These are phyloP conservation scores for Trichosurus vulpecula DNA, from an alignment of 2,797 vertebrate genomes.

Conservation along the genomic window DNA sequence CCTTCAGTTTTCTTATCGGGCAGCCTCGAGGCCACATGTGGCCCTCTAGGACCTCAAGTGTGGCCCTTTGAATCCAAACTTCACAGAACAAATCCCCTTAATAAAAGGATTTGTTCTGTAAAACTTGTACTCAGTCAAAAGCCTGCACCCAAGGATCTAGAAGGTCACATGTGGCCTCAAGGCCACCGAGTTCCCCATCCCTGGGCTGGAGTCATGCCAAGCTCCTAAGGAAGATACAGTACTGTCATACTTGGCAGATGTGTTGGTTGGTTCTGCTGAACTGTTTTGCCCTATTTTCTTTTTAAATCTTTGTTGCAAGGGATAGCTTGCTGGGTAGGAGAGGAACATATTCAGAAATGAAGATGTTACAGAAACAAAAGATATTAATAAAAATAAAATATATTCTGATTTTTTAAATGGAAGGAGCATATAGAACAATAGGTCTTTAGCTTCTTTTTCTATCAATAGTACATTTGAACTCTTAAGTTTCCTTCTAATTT, in stretches of 20 bases:
- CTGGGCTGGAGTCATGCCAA: slow-evolving; percentile 28
- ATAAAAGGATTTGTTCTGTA: too few relatives aligned
- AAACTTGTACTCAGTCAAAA: too few relatives aligned
- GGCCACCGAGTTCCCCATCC: too few relatives aligned
- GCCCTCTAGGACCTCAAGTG: too few relatives aligned
- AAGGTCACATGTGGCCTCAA: too few relatives aligned
- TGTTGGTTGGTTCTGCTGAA: background rate
- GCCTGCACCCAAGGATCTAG: too few relatives aligned
- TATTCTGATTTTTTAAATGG: background rate
- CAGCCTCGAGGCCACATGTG: too few relatives aligned
- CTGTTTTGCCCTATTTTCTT: background rate
- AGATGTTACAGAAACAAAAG: background rate
- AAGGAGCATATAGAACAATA: slow-evolving; percentile 38
- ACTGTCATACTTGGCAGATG: background rate
- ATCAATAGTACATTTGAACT: slow-evolving; percentile 33
- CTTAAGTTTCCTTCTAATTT: slow-evolving; percentile 15
- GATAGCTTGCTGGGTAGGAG: background rate
- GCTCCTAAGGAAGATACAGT: slow-evolving; percentile 37
- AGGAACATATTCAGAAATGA: background rate
- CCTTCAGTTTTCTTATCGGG: background rate
- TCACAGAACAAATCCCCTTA: too few relatives aligned
- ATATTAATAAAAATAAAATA: background rate
- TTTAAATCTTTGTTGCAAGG: background rate
- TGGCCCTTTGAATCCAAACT: too few relatives aligned
- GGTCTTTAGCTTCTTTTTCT: slow-evolving; percentile 53